Conservation (phyloP, 2,797 vertebrate genomes). For the Crax fasciolata region DNA sequence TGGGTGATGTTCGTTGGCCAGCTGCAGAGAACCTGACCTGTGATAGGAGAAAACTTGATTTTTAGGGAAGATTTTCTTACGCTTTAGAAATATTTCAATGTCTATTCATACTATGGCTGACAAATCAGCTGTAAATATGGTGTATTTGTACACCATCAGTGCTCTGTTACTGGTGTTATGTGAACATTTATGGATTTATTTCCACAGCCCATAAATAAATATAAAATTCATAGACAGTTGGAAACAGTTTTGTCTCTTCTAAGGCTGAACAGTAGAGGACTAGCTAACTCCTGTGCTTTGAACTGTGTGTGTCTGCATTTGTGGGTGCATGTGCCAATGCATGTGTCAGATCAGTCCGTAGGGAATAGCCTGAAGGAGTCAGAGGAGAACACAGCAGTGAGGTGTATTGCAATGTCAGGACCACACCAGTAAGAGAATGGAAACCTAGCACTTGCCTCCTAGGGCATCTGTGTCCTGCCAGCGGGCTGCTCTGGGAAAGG, state of each 20-base stretch:
- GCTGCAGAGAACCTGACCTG: neutral
- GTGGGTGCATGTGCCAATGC: neutral
- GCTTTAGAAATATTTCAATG: neutral
- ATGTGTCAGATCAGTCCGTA: neutral
- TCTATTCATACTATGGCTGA: neutral
- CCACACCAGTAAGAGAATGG: neutral
- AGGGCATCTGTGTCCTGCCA: neutral
- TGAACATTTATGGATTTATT: neutral
- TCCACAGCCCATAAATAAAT: neutral
- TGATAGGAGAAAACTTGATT: neutral
- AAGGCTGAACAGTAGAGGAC: neutral
- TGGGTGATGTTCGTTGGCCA: neutral
- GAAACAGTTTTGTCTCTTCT: neutral
- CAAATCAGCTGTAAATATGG: neutral
- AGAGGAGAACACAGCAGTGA: neutral
- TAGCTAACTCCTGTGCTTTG: neutral
- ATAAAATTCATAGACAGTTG: neutral
- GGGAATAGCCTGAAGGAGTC: neutral
- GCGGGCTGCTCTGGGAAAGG: constrained; percentile 21
- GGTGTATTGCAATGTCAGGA: constrained; percentile 4
- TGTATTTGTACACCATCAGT: neutral
- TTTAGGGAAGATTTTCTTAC: neutral
- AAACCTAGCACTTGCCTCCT: neutral
- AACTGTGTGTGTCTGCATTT: neutral
- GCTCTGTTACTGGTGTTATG: neutral